These are phyloP conservation scores for Pomacea maculata DNA, from an alignment of 1,140 invertebrate species.

Conservation along the genomic window DNA sequence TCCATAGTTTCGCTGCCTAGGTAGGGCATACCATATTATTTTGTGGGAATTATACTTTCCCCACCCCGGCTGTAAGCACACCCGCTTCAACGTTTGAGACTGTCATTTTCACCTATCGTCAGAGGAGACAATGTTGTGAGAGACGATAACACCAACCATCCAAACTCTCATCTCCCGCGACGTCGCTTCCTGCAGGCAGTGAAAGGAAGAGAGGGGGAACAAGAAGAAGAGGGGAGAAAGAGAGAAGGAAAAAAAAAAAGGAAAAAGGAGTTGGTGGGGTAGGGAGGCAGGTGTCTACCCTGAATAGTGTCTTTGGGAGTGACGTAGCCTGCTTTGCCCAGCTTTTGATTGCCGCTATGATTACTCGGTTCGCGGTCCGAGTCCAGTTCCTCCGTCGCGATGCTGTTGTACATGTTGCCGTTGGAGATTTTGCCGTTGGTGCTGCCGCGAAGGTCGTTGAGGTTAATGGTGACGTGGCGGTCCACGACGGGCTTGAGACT, in stretches of 20 bases:
- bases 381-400: conserved; percentile 67
- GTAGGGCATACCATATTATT: too few relatives aligned
- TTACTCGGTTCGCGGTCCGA: conserved; percentile 61
- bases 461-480: conserved; percentile 57
- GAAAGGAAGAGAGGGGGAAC: not conserved
- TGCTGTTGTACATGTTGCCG: conserved; percentile 70
- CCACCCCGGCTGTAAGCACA: too few relatives aligned
- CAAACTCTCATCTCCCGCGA: too few relatives aligned
- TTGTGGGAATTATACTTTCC: too few relatives aligned
- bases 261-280: conserved; percentile 27
- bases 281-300: conserved; percentile 55
- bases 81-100: too few relatives aligned
- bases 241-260: not conserved
- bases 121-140: too few relatives aligned
- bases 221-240: not conserved
- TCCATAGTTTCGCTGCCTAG: too few relatives aligned
- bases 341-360: conserved; percentile 13
- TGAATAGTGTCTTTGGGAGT: conserved; percentile 71
- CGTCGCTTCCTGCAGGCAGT: not conserved
- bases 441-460: conserved; percentile 55
- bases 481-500: conserved; percentile 56
- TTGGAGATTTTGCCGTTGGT: conserved; percentile 66
- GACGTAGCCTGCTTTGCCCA: conserved; percentile 68
- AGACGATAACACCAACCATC: too few relatives aligned
- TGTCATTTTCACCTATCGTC: too few relatives aligned